Base-by-base conservation (phyloP, 2,113 vertebrate genomes). In the Leptosomus discolor region DNA sequence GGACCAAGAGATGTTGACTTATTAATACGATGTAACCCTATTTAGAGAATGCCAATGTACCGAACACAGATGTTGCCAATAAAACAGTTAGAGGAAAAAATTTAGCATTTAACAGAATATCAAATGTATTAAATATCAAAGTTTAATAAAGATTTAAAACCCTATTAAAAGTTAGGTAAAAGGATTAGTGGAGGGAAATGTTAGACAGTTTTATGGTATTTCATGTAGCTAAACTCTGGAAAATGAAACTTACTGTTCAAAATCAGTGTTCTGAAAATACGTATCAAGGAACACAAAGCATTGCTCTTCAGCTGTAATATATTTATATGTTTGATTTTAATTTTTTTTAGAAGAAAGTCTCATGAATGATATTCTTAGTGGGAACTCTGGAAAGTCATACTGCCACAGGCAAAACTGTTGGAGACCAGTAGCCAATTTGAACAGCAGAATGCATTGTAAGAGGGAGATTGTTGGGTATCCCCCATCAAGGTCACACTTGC, bases 21-120 rank as follows among this genome's bases (percentile, higher is more conserved):
- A 97, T 98, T 98, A 98, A 97, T 97, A 96, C 70, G 91, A 92
- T 97, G 57, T 94, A 98, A 97, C 96, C 95, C 87, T 98, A 95
- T 97, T 98, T 97, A 97, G 93, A 92, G 91, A 97, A 92, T 85
- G 85, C 58, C 89, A 97, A 98, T 98, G 98, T 98, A 93, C 90
- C 91, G 95, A 98, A 97, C 86, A 85, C 91, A 96, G 91, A 97
- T 97, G 94, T 95, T 97, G 85, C 95, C 60, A 82, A 94, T 94
- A 93, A 98, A 98, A 97, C 97, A 98, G 98, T 97, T 98, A 98
- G 92, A 67, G 54, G 57, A 60, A 90, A 82, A 95, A 97, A 91
- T 19, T 56, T 86, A 94, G 30, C 90, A 97, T 96, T 75, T 76
- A 94, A 88, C 15, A 96, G 95, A 98, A 94, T 95, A 95, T 90